Percentiles rank a stretch among this genome's conserved stretches.
Evolutionary conservation across 2,113 vertebrate species (phyloP).

Genomic region (Puffinus mauretanicus): DNA sequence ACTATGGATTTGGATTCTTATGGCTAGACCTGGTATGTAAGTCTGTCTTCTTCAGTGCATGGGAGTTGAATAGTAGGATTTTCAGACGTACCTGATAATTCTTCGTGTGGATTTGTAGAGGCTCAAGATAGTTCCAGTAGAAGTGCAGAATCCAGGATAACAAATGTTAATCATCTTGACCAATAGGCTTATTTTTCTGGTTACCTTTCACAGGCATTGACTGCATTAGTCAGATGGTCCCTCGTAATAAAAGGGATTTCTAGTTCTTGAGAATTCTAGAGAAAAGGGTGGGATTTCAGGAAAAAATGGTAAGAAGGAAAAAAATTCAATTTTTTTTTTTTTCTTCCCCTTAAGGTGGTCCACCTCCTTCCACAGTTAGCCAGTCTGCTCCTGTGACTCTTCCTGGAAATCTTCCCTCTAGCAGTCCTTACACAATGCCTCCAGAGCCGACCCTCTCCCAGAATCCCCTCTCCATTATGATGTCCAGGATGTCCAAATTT

Average conservation of each 20-base stretch:
- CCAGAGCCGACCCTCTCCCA: slow-evolving; percentile 97
- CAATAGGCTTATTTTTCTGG: not conserved
- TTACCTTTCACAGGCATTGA: not conserved
- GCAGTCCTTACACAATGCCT: slow-evolving; percentile 95
- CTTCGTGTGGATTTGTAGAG: not conserved
- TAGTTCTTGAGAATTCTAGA: not conserved
- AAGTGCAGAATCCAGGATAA: not conserved
- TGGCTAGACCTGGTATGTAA: not conserved
- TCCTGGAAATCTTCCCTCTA: slow-evolving; percentile 88
- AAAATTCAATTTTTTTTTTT: not conserved
- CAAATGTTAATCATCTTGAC: not conserved
- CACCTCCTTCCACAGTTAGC: slow-evolving; percentile 87
- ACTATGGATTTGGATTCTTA: not conserved
- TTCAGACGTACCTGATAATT: not conserved
- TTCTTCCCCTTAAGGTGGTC: slow-evolving; percentile 77
- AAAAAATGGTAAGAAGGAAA: not conserved
- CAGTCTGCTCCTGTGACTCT: slow-evolving; percentile 82
- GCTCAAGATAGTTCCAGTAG: not conserved
- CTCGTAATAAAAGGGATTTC: not conserved
- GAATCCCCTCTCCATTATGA: slow-evolving; percentile 99
- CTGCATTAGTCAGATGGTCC: not conserved
- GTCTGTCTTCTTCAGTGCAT: not conserved
- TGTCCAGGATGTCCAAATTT: slow-evolving; percentile 99
- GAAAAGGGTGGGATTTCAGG: not conserved
- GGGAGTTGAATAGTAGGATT: not conserved